A percentile compares a stretch with the other conserved stretches of the same genome.
These are phyloP conservation scores for Ceratosolen solmsi DNA, from an alignment of 1,140 invertebrate species.

Conservation along the genomic window DNA sequence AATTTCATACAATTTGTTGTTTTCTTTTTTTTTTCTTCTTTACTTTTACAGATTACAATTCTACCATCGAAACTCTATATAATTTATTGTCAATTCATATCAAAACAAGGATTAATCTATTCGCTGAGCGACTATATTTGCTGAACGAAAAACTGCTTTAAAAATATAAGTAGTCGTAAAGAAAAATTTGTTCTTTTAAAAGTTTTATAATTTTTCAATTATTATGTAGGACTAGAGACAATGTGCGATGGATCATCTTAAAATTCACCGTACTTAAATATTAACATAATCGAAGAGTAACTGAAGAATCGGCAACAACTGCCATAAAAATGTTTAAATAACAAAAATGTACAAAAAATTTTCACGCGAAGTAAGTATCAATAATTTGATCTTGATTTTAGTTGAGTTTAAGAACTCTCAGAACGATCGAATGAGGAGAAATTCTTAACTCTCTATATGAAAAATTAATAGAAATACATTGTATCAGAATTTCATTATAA, in stretches of 20 bases:
- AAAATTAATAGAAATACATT: too few relatives aligned
- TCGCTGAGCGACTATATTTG: too few relatives aligned
- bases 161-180: too few relatives aligned
- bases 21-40: too few relatives aligned
- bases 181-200: too few relatives aligned
- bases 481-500: too few relatives aligned
- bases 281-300: not conserved
- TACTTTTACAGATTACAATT: too few relatives aligned
- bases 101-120: too few relatives aligned
- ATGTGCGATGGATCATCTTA: not conserved
- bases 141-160: too few relatives aligned
- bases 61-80: too few relatives aligned
- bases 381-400: not conserved
- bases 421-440: not conserved
- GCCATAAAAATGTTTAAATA: not conserved
- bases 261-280: not conserved
- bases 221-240: not conserved
- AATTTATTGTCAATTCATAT: too few relatives aligned
- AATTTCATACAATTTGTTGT: too few relatives aligned
- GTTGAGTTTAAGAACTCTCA: not conserved
- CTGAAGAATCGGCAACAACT: not conserved
- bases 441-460: not conserved
- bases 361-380: not conserved
- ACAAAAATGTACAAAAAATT: not conserved
- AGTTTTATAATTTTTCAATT: not conserved